A percentile compares a stretch with the other conserved stretches of the same genome.
phyloP scores from a whole-genome alignment of 2,113 vertebrate genomes.

The Corvus moneduloides region DNA sequence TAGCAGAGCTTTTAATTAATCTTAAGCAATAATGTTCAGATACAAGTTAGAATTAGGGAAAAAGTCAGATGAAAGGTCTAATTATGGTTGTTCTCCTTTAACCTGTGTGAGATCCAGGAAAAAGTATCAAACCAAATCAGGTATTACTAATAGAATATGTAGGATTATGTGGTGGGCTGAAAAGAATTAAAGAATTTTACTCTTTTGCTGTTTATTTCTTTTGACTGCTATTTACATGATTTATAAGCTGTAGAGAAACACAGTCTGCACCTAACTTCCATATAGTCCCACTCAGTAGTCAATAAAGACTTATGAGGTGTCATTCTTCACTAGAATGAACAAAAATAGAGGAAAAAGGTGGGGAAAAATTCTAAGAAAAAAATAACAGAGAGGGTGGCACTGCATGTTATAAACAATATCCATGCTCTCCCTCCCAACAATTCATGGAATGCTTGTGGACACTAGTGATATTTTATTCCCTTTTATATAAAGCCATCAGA shows the following conservation, averaged over 20 bases:
- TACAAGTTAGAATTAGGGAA: constrained; percentile 1
- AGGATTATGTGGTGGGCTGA: not conserved
- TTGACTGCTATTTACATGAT: not conserved
- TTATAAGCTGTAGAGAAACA: not conserved
- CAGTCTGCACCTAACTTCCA: not conserved
- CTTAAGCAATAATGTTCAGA: not conserved
- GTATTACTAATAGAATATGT: not conserved
- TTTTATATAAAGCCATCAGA: not conserved
- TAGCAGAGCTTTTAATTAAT: constrained; percentile 40
- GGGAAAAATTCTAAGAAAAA: not conserved
- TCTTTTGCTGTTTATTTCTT: not conserved
- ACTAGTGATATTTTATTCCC: not conserved
- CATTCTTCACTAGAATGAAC: not conserved
- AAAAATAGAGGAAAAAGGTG: not conserved
- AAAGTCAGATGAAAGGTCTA: constrained; percentile 10
- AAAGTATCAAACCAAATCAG: not conserved
- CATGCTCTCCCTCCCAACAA: not conserved
- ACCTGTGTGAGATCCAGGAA: not conserved
- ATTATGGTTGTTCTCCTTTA: not conserved
- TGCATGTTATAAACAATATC: not conserved
- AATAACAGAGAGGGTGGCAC: not conserved
- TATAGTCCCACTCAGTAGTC: not conserved
- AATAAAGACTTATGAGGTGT: not conserved
- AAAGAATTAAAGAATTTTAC: not conserved
- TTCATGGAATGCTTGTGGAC: not conserved